Base-by-base conservation (phyloP, 2,797 vertebrate species). In the Coracias cyanogaster region DNA sequence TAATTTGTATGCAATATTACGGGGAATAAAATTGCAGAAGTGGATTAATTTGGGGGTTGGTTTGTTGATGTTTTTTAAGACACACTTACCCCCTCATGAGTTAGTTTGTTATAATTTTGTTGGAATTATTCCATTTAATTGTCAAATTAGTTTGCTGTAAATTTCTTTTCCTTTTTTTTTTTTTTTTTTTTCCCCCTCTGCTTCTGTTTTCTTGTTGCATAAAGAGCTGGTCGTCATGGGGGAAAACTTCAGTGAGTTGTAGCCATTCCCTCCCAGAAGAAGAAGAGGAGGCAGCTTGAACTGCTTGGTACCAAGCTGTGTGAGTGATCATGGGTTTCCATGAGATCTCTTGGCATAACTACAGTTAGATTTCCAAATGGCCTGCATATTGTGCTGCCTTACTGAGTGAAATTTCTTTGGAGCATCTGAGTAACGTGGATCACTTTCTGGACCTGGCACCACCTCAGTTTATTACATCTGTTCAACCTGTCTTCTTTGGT, bases 401-500 rank as follows among this genome's bases (percentile, higher is more conserved):
- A 24, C 43, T 51, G 69, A 84, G 62, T 18, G 41, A 77, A 41
- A 76, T 88, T 70, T 85, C 57, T 79, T 52, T 70, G 66, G 62
- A 90, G 80, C 82, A 58, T 55, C 87, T 81, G 89, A 70, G 82
- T 71, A 80, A 65, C 2, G 2, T 3, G 58, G 84, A 91, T 95
- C 66, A 1, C 54, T 91, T 94, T 87, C 76, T 71, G 77, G 49
- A 64, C 37, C 72, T 96, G 94, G 89, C 93, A 91, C 80, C 70
- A 73, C 83, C 80, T 96, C 77, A 4, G 16, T 51, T 55, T 20
- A 11, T 83, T 93, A 79, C 77, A 70, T 94, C 91, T 95, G 70
- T 84, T 90, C 89, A 82, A 93, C 93, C 90, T 86, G 89, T 70
- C 80, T 79, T 24, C 82, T 65, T 66, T 62, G 87, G 71, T 95